Evolutionary conservation across 2,888 invertebrate genomes (phyloP).

Genomic region (Drosophila ustulata): DNA sequence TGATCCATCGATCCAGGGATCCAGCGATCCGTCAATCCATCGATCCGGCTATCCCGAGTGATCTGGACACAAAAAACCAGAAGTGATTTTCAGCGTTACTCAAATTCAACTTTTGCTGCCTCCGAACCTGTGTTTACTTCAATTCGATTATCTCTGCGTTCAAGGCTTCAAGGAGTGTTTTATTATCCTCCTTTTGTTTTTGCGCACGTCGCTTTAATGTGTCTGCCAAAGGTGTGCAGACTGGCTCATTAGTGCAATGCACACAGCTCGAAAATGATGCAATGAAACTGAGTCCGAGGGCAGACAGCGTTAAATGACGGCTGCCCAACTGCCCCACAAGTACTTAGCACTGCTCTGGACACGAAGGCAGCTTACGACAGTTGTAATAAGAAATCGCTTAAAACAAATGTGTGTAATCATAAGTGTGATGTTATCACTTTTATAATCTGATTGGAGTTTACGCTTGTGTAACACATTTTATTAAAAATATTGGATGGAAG

Average conservation of each 20-base stretch:
- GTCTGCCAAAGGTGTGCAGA: conserved; percentile 57
- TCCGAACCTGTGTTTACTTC: conserved; percentile 50
- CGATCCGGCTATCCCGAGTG: conserved; percentile 17
- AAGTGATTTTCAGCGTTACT: conserved; percentile 70
- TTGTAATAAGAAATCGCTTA: background rate
- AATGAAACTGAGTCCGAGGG: conserved; percentile 1
- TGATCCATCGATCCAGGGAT: conserved; percentile 22
- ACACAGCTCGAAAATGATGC: background rate
- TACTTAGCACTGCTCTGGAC: background rate
- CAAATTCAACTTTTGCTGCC: conserved; percentile 35
- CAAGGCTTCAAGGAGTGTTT: background rate
- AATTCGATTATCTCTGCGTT: conserved; percentile 62
- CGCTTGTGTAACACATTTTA: too few species aligned
- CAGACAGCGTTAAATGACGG: conserved; percentile 7
- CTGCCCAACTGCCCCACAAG: conserved; percentile 1
- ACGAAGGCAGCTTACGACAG: background rate
- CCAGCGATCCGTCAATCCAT: conserved; percentile 21
- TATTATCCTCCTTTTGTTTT: background rate
- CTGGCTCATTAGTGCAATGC: conserved; percentile 55
- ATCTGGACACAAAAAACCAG: conserved; percentile 60
- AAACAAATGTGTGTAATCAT: background rate
- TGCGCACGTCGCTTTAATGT: conserved; percentile 44
- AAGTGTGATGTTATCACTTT: background rate
- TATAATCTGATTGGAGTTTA: too few species aligned
- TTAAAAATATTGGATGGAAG: too few species aligned